These are phyloP conservation scores for Dryobota labecula DNA, from an alignment of 2,888 invertebrate species.

Conservation along the genomic window DNA sequence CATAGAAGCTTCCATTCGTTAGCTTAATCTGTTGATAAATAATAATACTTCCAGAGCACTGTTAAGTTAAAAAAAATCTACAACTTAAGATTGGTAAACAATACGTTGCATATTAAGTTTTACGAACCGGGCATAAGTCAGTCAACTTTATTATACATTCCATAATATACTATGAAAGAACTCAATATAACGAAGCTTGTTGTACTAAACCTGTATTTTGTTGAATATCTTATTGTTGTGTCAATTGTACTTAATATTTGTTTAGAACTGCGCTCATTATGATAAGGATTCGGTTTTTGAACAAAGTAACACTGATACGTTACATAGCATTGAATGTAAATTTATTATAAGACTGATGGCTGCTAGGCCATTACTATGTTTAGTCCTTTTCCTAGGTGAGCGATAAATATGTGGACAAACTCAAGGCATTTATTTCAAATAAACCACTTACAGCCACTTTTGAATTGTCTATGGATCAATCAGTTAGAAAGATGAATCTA, in stretches of 20 bases:
- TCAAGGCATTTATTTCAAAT: too few species aligned
- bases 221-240: slow-evolving; percentile 57
- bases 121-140: background rate
- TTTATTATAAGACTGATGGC: slow-evolving; percentile 78
- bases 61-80: background rate
- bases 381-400: slow-evolving; percentile 11
- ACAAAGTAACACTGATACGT: slow-evolving; percentile 66
- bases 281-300: slow-evolving; percentile 68
- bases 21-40: slow-evolving; percentile 19
- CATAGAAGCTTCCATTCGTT: slow-evolving; percentile 28
- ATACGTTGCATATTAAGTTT: background rate
- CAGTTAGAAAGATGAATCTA: too few species aligned
- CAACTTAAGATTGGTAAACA: background rate
- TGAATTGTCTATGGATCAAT: too few species aligned
- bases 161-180: slow-evolving; percentile 17
- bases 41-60: slow-evolving; percentile 9
- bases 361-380: slow-evolving; percentile 61
- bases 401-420: slow-evolving; percentile 7
- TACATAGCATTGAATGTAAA: slow-evolving; percentile 61
- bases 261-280: slow-evolving; percentile 65
- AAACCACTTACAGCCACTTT: too few species aligned
- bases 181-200: slow-evolving; percentile 44
- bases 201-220: slow-evolving; percentile 34
- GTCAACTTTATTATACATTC: slow-evolving; percentile 38
- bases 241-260: slow-evolving; percentile 75